Conservation (phyloP, 1,140 invertebrate genomes). For the Plutomurus gul region DNA sequence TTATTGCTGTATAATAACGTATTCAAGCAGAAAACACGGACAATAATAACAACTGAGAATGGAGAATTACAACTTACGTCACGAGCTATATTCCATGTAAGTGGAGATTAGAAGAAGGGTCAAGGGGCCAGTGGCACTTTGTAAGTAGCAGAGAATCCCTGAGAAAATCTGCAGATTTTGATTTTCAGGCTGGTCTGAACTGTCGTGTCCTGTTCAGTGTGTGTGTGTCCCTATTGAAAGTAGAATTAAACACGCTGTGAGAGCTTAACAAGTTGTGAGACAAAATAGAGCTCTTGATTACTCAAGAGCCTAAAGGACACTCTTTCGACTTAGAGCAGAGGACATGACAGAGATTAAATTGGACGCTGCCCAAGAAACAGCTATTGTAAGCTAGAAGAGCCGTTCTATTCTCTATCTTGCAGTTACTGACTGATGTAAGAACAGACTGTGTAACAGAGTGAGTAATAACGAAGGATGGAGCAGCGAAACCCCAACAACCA, state of each 20-base stretch:
- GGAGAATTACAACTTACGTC: conserved; percentile 18
- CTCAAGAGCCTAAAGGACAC: conserved; percentile 13
- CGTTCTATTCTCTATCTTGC: background rate
- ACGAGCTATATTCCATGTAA: too few species aligned
- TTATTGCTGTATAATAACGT: too few species aligned
- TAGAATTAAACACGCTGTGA: background rate
- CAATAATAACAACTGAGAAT: too few species aligned
- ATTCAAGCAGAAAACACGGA: too few species aligned
- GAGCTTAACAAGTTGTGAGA: background rate
- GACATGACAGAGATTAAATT: conserved; percentile 23
- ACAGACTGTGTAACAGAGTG: background rate
- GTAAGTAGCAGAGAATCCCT: background rate
- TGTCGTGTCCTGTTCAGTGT: too few species aligned
- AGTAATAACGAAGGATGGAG: background rate
- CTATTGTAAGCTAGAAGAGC: background rate
- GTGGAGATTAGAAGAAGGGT: background rate
- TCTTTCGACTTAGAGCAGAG: background rate
- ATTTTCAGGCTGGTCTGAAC: background rate
- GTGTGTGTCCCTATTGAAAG: too few species aligned
- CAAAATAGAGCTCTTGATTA: background rate
- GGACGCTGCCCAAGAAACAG: conserved; percentile 5
- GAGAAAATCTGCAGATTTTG: background rate
- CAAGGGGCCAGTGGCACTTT: background rate
- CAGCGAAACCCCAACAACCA: background rate
- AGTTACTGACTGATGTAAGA: conserved; percentile 2